phyloP scores from a whole-genome alignment of 2,797 vertebrate genomes.

The Bucorvus abyssinicus region DNA sequence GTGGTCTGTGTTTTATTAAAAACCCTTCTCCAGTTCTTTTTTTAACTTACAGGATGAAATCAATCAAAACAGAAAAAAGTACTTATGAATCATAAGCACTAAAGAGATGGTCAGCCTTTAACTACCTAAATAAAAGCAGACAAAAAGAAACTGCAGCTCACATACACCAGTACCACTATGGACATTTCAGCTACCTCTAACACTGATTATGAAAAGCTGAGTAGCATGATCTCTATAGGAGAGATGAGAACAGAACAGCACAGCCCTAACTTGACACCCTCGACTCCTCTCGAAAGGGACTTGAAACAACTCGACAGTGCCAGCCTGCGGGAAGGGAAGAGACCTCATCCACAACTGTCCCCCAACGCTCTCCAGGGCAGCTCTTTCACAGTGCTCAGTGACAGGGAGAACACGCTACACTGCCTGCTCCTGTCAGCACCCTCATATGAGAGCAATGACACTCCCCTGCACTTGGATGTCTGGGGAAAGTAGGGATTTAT shows the following conservation, averaged over 20 bases:
- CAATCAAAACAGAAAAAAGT: not conserved
- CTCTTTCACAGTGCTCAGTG: not conserved
- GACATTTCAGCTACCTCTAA: not conserved
- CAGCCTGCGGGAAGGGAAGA: not conserved
- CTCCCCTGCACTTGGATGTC: not conserved
- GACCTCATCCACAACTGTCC: not conserved
- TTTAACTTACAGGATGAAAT: not conserved
- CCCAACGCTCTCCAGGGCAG: not conserved
- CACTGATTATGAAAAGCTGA: not conserved
- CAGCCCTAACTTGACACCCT: not conserved
- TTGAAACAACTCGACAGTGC: not conserved
- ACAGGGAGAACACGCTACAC: not conserved
- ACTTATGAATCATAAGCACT: not conserved
- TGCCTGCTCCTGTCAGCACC: not conserved
- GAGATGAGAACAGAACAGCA: not conserved
- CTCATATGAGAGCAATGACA: accelerated
- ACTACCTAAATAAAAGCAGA: not conserved
- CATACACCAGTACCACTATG: not conserved
- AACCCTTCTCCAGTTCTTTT: not conserved
- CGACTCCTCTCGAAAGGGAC: accelerated
- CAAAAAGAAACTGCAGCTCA: not conserved
- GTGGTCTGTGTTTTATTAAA: not conserved
- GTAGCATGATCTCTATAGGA: not conserved
- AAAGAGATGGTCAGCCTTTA: not conserved
- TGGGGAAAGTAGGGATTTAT: not conserved